A percentile compares a stretch with the other conserved stretches of the same genome.
Evolutionary conservation across 2,113 vertebrate species (phyloP).

Genomic region (Callospermophilus lateralis): DNA sequence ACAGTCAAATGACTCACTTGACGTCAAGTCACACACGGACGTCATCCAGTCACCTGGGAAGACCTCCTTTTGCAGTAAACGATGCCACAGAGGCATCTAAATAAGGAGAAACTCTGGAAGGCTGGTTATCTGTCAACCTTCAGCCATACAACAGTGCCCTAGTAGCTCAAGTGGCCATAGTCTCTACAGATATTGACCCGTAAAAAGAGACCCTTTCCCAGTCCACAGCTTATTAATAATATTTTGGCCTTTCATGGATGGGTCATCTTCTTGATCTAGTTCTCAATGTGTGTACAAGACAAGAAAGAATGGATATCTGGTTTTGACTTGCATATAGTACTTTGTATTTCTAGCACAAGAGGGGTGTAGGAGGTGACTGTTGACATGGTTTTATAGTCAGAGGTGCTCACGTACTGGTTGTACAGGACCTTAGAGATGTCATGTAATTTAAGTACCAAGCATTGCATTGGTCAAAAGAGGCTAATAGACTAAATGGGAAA

Average conservation of each 20-base stretch:
- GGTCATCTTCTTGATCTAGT: background rate
- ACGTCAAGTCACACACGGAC: slow-evolving; percentile 57
- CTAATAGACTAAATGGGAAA: background rate
- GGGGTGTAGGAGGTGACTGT: background rate
- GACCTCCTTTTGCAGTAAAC: slow-evolving; percentile 44
- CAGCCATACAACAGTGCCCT: background rate
- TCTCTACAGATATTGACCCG: background rate
- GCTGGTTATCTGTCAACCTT: background rate
- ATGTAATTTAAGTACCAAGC: background rate
- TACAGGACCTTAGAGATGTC: background rate
- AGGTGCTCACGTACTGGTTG: background rate
- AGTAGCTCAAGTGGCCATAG: background rate
- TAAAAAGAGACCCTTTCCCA: background rate
- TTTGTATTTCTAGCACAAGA: background rate
- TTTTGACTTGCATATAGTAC: background rate
- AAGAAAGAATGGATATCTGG: background rate
- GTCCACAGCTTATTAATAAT: background rate
- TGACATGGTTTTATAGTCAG: background rate
- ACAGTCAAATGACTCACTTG: slow-evolving; percentile 75
- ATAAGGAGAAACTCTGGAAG: background rate
- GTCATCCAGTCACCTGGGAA: slow-evolving; percentile 54
- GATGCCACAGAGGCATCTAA: background rate
- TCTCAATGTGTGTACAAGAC: background rate
- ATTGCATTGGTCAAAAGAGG: background rate
- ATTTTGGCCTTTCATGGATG: background rate